These are phyloP conservation scores for Rugalucina vietnamica DNA, from an alignment of 2,888 invertebrate species.

Conservation along the genomic window DNA sequence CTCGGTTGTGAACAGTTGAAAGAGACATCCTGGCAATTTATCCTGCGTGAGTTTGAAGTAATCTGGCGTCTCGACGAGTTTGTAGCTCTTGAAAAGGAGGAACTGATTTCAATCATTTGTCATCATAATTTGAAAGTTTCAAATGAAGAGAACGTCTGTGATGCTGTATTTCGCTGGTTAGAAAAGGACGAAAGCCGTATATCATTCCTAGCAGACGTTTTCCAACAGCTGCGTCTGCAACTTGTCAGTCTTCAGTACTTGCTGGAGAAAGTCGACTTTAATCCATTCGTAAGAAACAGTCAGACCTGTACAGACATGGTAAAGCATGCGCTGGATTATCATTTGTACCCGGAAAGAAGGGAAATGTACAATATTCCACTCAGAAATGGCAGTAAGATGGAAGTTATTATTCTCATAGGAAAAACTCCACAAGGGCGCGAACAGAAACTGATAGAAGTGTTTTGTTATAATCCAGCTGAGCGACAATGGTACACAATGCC, in stretches of 20 bases:
- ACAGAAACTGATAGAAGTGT: conserved; percentile 61
- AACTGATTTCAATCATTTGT: conserved; percentile 63
- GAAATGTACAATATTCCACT: conserved; percentile 55
- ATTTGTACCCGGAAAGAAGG: conserved; percentile 60
- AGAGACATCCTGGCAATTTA: conserved; percentile 61
- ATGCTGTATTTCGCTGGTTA: conserved; percentile 67
- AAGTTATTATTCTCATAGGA: conserved; percentile 62
- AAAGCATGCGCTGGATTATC: conserved; percentile 59
- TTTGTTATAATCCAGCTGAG: conserved; percentile 59
- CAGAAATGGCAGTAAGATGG: conserved; percentile 54
- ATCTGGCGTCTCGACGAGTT: conserved; percentile 64
- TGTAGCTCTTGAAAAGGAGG: conserved; percentile 64
- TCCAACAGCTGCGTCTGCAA: conserved; percentile 59
- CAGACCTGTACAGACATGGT: conserved; percentile 51
- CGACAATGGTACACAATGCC: conserved; percentile 65
- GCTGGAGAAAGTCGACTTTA: conserved; percentile 64
- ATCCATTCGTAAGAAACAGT: conserved; percentile 54
- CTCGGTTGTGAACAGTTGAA: conserved; percentile 58
- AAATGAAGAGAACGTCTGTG: conserved; percentile 66
- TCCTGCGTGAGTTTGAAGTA: conserved; percentile 63
- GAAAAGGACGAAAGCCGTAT: conserved; percentile 60
- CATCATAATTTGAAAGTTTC: conserved; percentile 60
- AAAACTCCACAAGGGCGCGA: conserved; percentile 63
- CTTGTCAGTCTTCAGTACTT: conserved; percentile 64
- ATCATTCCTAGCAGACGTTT: conserved; percentile 59